Base-by-base conservation (phyloP, 2,888 invertebrate genomes). In the Zhengitettix transpicula region DNA sequence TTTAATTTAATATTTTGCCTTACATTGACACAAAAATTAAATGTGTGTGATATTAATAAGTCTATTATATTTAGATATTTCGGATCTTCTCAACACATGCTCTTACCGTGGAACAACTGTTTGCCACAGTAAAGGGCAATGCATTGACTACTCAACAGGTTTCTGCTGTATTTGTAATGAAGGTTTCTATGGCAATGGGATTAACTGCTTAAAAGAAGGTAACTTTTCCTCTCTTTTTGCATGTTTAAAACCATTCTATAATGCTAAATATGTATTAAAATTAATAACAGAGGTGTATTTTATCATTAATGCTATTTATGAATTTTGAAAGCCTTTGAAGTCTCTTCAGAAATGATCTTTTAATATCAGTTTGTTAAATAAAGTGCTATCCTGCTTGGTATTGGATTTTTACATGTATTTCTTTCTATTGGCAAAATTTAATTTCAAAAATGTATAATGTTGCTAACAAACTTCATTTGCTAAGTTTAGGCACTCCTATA, bases 171-270 rank as follows among this genome's bases (percentile, higher is more conserved):
- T 81, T 64, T 98, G 98, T 71, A 78, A 81, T 47, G 74, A 79
- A n/a, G 88, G 87, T 9, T 92, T 77, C 74, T 94, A 89, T 70
- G 98, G 98, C 63, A 98, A 98, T 71, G 98, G 98, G 58, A 83
- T 83, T 70, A 84, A 84, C 58, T 98, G 98, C 70, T 80, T 97
- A 61, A 85, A 85, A 71, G 81, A 85, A 70, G 83, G 86, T 47
- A 12, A 47, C 28, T 28, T 7, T 28, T 28, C 28, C 7, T 28
- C n/a, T n/a, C n/a, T n/a, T n/a, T n/a, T n/a, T n/a, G n/a, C n/a
- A n/a, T 28, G 3, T 28, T 7, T 28, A 28, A 28, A 28, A 28
- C 28, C 28, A 28, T 28, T 7, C 2, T 7, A 28, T 7, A 28
- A 28, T 28, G 28, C 28, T 28, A 28, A 28, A 28, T 28, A 28